phyloP scores from a whole-genome alignment of 2,888 invertebrate species.

The Sphecodes monilicornis region DNA sequence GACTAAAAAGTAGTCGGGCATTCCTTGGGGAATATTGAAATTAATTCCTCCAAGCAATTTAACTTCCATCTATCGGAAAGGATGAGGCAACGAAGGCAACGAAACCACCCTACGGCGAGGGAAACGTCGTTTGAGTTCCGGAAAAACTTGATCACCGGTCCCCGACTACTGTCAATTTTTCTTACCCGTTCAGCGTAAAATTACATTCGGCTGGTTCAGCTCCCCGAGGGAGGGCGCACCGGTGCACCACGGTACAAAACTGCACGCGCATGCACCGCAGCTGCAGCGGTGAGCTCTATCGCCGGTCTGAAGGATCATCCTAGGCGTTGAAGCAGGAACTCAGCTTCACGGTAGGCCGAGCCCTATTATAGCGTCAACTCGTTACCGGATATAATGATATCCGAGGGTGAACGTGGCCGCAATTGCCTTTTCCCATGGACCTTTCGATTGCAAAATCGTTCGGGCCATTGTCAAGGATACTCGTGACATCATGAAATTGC shows the following conservation, averaged over 20 bases:
- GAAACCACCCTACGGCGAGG: not conserved
- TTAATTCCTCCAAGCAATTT: slow-evolving; percentile 28
- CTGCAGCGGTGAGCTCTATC: not conserved
- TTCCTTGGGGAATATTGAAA: slow-evolving; percentile 16
- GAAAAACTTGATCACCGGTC: slow-evolving; percentile 12
- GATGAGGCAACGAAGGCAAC: not conserved
- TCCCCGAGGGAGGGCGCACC: not conserved
- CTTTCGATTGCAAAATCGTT: slow-evolving; percentile 10
- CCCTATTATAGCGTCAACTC: slow-evolving; percentile 70
- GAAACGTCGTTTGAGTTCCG: not conserved
- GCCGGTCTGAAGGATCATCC: slow-evolving; percentile 37
- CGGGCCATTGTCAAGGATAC: not conserved
- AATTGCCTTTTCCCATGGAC: slow-evolving; percentile 8
- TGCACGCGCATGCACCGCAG: not conserved
- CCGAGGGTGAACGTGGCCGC: not conserved
- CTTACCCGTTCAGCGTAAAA: slow-evolving; percentile 73
- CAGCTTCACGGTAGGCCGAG: slow-evolving; percentile 66
- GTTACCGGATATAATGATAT: slow-evolving; percentile 60
- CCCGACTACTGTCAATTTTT: slow-evolving; percentile 67
- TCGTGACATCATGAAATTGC: not conserved
- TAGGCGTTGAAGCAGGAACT: slow-evolving; percentile 49
- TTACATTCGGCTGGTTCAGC: slow-evolving; percentile 58
- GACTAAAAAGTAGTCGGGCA: not conserved
- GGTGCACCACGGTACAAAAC: not conserved
- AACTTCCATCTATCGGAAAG: slow-evolving; percentile 8